Evolutionary conservation across 2,113 vertebrate species (phyloP).

Genomic region (Hassar affinis): DNA sequence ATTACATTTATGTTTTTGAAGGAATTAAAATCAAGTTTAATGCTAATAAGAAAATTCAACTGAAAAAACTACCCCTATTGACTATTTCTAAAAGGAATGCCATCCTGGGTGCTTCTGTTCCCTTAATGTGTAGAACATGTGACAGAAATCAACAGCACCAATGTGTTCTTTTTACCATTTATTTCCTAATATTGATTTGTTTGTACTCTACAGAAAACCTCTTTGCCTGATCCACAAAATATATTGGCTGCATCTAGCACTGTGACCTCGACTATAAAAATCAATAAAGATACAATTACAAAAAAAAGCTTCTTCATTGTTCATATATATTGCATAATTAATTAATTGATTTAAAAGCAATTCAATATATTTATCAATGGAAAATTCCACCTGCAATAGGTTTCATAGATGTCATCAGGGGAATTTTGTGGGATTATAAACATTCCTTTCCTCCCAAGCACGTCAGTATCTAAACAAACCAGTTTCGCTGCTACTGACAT

Average conservation of each 20-base stretch:
- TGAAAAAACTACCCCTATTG: neutral
- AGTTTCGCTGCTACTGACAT: conserved; percentile 29
- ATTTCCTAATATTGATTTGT: neutral
- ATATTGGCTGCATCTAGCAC: neutral
- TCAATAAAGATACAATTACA: neutral
- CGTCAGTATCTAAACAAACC: conserved; percentile 20
- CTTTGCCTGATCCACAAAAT: neutral
- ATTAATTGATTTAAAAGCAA: neutral
- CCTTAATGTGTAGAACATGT: neutral
- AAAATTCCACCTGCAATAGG: neutral
- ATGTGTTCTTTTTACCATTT: neutral
- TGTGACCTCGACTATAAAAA: conserved; percentile 4
- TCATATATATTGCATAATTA: neutral
- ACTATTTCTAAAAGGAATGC: neutral
- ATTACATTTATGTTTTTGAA: neutral
- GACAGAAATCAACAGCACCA: neutral
- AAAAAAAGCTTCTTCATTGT: neutral
- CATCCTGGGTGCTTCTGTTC: neutral
- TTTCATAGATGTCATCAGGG: neutral
- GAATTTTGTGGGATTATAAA: conserved; percentile 1
- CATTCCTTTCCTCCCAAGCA: conserved; percentile 1
- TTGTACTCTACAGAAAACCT: neutral
- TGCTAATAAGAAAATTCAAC: neutral
- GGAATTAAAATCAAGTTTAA: neutral
- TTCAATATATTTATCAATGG: neutral